Conservation (phyloP, 2,888 invertebrate species). For the Mythimna albipuncta region DNA sequence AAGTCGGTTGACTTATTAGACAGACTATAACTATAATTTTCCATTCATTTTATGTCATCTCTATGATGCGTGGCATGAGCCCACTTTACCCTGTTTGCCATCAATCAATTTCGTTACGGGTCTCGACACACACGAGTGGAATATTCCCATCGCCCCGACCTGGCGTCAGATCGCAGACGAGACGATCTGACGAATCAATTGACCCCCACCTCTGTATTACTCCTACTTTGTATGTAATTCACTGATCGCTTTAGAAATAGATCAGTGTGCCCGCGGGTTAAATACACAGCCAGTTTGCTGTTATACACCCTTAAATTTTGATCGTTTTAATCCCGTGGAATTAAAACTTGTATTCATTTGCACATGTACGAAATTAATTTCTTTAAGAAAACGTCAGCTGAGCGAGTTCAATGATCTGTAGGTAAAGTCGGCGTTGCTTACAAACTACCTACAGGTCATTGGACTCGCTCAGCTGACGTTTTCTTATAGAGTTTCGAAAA, state of each 20-base stretch:
- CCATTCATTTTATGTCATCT: not conserved
- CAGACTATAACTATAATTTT: not conserved
- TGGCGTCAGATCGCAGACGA: constrained; percentile 13
- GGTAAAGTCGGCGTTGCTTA: too few relatives aligned
- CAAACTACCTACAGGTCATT: too few relatives aligned
- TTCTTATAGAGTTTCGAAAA: too few relatives aligned
- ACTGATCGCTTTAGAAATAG: constrained; percentile 4
- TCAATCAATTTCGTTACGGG: constrained; percentile 23
- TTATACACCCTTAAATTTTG: too few relatives aligned
- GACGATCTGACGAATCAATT: constrained; percentile 56
- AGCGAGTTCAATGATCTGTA: too few relatives aligned
- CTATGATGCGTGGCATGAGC: not conserved
- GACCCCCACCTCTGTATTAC: constrained; percentile 50
- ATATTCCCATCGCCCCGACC: constrained; percentile 35
- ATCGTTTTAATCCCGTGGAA: too few relatives aligned
- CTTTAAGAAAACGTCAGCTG: too few relatives aligned
- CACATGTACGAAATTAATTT: too few relatives aligned
- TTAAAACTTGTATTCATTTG: too few relatives aligned
- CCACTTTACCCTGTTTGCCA: constrained; percentile 22
- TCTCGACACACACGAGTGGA: constrained; percentile 22
- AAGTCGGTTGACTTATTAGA: too few relatives aligned
- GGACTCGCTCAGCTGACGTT: too few relatives aligned
- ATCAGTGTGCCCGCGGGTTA: too few relatives aligned
- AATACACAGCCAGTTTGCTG: not conserved
- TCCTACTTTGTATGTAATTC: constrained; percentile 28